Conservation (phyloP, 2,888 invertebrate genomes). For the Ligdia adustata region DNA sequence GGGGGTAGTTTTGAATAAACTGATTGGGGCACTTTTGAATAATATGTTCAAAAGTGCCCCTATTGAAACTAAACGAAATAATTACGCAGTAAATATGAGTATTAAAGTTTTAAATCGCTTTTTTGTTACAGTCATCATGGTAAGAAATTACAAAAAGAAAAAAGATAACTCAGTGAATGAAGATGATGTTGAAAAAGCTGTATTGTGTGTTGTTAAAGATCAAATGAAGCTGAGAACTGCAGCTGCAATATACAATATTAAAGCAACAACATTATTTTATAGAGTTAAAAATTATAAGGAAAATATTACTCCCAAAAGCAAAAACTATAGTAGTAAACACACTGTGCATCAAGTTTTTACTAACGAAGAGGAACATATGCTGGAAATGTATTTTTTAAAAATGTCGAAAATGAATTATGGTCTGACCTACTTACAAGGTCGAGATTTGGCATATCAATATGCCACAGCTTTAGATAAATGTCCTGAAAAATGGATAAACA, state of each 20-base stretch:
- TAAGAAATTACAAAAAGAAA: slow-evolving; percentile 7
- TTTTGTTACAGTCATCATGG: neutral
- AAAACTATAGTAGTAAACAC: slow-evolving; percentile 9
- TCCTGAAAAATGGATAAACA: slow-evolving; percentile 3
- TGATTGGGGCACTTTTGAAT: slow-evolving; percentile 29
- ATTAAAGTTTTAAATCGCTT: neutral
- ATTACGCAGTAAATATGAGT: neutral
- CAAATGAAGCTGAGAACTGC: slow-evolving; percentile 24
- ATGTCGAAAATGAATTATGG: slow-evolving; percentile 10
- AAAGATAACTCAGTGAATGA: slow-evolving; percentile 14
- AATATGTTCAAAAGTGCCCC: slow-evolving; percentile 23
- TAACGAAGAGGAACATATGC: slow-evolving; percentile 15
- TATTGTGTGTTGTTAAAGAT: slow-evolving; percentile 25
- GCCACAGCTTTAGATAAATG: slow-evolving; percentile 5
- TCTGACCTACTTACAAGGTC: slow-evolving; percentile 7
- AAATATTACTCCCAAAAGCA: slow-evolving; percentile 15
- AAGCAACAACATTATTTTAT: slow-evolving; percentile 16
- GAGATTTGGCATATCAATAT: slow-evolving; percentile 13
- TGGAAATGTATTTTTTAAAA: slow-evolving; percentile 9
- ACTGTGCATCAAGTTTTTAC: slow-evolving; percentile 20
- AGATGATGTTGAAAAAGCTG: slow-evolving; percentile 23
- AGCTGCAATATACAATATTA: slow-evolving; percentile 23
- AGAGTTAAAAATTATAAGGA: slow-evolving; percentile 18
- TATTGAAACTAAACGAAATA: neutral
- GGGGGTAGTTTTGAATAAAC: slow-evolving; percentile 22